Percentiles rank a stretch among this genome's conserved stretches.
These are phyloP conservation scores for Thamnophis sirtalis DNA, from an alignment of 2,113 vertebrate genomes.

Conservation along the genomic window DNA sequence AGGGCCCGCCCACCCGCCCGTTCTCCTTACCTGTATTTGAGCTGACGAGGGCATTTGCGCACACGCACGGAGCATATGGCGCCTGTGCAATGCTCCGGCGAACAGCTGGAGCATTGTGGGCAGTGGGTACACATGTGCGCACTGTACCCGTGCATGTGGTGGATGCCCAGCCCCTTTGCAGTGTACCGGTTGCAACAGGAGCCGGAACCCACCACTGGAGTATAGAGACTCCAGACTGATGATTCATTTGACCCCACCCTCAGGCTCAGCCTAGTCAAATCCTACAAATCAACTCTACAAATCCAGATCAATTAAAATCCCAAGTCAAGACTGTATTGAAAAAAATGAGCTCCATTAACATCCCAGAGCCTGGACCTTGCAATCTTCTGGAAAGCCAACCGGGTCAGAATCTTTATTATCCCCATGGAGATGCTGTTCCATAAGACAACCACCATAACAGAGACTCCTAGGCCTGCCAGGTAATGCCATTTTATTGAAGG, in stretches of 20 bases:
- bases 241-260: neutral
- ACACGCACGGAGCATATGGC: no score
- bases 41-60: no score
- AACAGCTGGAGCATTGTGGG: no score
- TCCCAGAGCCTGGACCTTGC: neutral
- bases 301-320: neutral
- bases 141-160: no score
- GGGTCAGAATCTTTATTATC: neutral
- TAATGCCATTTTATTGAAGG: neutral
- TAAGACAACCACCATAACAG: neutral
- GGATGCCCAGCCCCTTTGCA: no score
- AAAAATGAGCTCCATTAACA: neutral
- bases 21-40: no score
- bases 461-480: neutral
- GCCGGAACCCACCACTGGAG: no score
- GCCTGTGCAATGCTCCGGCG: no score
- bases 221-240: neutral
- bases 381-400: neutral
- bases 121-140: no score
- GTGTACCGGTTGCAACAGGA: no score
- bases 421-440: neutral
- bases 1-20: no score
- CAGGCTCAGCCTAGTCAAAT: neutral
- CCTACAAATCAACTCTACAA: neutral
- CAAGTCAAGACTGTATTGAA: neutral